These are phyloP conservation scores for Stenoptilia bipunctidactyla DNA, from an alignment of 2,888 invertebrate species.

Conservation along the genomic window DNA sequence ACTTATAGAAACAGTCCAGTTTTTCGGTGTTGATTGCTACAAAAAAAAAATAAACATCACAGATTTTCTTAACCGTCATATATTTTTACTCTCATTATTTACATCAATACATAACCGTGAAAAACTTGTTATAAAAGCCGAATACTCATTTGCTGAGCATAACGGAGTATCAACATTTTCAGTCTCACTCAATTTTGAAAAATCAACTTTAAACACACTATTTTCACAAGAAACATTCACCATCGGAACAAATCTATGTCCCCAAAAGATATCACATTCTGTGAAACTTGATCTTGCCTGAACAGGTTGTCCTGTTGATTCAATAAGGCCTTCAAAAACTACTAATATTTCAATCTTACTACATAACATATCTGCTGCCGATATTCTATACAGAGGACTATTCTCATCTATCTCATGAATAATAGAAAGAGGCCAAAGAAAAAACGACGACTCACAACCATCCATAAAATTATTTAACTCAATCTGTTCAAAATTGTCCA, in stretches of 20 bases:
- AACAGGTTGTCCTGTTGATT: constrained; percentile 87
- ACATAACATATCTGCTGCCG: constrained; percentile 88
- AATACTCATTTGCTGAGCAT: constrained; percentile 81
- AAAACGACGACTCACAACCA: constrained; percentile 90
- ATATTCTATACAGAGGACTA: constrained; percentile 91
- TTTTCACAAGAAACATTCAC: constrained; percentile 78
- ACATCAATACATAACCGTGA: no score
- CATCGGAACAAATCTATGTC: constrained; percentile 85
- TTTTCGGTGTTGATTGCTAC: no score
- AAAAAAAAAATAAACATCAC: no score
- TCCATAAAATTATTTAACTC: constrained; percentile 83
- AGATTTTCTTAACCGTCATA: no score
- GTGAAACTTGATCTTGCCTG: constrained; percentile 88
- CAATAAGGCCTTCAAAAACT: constrained; percentile 89
- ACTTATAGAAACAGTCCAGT: no score
- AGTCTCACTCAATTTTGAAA: constrained; percentile 87
- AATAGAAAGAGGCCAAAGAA: constrained; percentile 96
- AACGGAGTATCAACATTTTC: constrained; percentile 88
- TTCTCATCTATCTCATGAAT: constrained; percentile 88
- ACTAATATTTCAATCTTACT: constrained; percentile 90
- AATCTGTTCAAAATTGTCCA: constrained; percentile 85
- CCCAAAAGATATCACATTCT: constrained; percentile 87
- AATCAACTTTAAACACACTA: constrained; percentile 86
- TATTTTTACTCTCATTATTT: no score
- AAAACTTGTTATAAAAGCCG: constrained; percentile 16